A percentile compares a stretch with the other conserved stretches of the same genome.
These are phyloP conservation scores for Tetropium fuscum DNA, from an alignment of 2,888 invertebrate species.

Conservation along the genomic window DNA sequence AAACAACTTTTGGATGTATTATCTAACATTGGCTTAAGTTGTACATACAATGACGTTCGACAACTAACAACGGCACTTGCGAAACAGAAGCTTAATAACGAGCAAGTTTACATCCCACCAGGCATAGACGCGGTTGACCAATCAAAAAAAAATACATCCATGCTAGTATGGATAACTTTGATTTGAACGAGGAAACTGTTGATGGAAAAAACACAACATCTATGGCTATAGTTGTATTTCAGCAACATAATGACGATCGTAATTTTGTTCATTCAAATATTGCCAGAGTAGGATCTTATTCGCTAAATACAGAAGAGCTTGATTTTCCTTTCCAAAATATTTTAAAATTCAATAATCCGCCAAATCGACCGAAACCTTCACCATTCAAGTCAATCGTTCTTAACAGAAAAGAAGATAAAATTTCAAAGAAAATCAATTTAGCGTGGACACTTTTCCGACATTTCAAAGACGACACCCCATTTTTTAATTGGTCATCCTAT, in stretches of 20 bases:
- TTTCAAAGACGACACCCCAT: background rate
- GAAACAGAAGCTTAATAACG: background rate
- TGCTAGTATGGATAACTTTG: slow-evolving; percentile 24
- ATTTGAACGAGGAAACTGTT: slow-evolving; percentile 20
- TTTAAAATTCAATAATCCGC: background rate
- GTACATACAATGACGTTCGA: background rate
- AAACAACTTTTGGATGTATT: background rate
- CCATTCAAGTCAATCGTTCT: too few relatives aligned
- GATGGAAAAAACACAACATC: slow-evolving; percentile 17
- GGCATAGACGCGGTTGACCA: too few relatives aligned
- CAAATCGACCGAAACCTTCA: background rate
- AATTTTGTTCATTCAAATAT: slow-evolving; percentile 40
- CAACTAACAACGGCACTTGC: slow-evolving; percentile 2
- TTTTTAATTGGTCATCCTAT: background rate
- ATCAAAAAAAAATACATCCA: slow-evolving; percentile 18
- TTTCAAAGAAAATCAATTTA: background rate
- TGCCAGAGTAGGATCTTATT: background rate
- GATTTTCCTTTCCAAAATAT: background rate
- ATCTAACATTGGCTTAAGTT: background rate
- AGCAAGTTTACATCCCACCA: background rate
- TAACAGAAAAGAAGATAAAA: background rate
- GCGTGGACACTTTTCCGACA: background rate
- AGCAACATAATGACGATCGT: slow-evolving; percentile 23
- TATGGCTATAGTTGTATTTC: slow-evolving; percentile 23
- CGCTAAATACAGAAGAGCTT: background rate